Conservation (phyloP, 30 jellyfish, hydroid and myxozoan species). For the Pseudorhiza aurosa region DNA sequence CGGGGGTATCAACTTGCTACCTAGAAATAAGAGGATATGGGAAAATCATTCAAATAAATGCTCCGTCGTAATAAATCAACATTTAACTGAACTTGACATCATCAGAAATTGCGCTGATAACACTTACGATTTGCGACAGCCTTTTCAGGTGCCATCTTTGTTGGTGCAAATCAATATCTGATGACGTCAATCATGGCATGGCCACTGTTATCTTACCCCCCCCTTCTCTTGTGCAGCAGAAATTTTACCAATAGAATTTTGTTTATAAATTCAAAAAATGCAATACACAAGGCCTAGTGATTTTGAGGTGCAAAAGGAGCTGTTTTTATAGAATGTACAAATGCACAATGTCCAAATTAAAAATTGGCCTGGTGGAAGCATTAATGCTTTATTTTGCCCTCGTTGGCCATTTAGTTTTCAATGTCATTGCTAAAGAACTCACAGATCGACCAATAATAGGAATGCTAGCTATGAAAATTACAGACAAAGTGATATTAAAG, state of each 20-base stretch:
- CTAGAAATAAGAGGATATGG: too few relatives aligned
- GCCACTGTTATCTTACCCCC: background rate
- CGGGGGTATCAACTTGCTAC: background rate
- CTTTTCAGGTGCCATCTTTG: too few relatives aligned
- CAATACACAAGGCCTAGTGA: too few relatives aligned
- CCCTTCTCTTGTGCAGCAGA: background rate
- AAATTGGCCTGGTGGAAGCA: background rate
- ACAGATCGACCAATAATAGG: slow-evolving; percentile 86
- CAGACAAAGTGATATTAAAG: slow-evolving; percentile 59
- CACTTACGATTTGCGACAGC: too few relatives aligned
- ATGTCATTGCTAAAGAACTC: background rate
- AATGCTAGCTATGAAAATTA: slow-evolving; percentile 78
- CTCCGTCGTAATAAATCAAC: too few relatives aligned
- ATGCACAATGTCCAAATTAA: background rate
- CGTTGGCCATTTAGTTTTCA: background rate
- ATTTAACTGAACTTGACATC: too few relatives aligned
- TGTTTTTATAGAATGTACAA: too few relatives aligned
- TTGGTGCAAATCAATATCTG: too few relatives aligned
- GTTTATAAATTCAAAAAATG: background rate
- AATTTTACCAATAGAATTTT: background rate
- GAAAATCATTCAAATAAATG: too few relatives aligned
- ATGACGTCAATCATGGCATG: too few relatives aligned
- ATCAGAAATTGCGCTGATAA: too few relatives aligned
- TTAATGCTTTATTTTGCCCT: background rate
- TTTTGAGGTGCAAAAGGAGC: too few relatives aligned